Conservation (phyloP, 2,797 vertebrate species). For the Rhinatrema bivittatum region DNA sequence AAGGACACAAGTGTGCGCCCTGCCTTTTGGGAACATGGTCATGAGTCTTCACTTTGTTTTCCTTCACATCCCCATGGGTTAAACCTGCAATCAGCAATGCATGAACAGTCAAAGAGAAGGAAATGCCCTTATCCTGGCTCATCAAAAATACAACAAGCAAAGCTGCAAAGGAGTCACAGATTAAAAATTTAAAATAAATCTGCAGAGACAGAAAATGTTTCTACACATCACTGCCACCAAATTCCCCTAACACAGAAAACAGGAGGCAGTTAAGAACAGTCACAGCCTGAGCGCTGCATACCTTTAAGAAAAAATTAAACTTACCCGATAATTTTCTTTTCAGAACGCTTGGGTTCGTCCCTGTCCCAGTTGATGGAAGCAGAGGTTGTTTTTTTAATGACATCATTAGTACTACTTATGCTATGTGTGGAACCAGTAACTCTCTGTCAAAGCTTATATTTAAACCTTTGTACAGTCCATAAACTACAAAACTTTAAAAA, state of each 20-base stretch:
- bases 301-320: too few species aligned
- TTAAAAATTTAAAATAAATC: constrained; percentile 50
- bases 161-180: constrained; percentile 30
- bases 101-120: constrained; percentile 15
- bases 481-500: too few species aligned
- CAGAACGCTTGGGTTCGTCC: too few species aligned
- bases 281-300: too few species aligned
- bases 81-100: constrained; percentile 28
- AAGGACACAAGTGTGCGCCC: too few species aligned
- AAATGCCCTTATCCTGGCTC: constrained; percentile 39
- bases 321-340: too few species aligned
- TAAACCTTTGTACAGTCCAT: too few species aligned
- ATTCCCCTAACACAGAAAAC: neutral
- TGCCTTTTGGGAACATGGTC: constrained; percentile 12
- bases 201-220: constrained; percentile 24
- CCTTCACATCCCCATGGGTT: constrained; percentile 15
- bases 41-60: neutral
- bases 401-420: too few species aligned
- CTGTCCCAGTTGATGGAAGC: too few species aligned
- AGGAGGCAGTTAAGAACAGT: neutral
- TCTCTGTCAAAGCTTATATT: too few species aligned
- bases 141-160: constrained; percentile 46
- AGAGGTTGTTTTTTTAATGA: too few species aligned
- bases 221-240: constrained; percentile 26
- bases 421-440: too few species aligned